A percentile compares a stretch with the other conserved stretches of the same genome.
Conservation (phyloP, 2,888 invertebrate genomes). For the Arctia plantaginis region DNA sequence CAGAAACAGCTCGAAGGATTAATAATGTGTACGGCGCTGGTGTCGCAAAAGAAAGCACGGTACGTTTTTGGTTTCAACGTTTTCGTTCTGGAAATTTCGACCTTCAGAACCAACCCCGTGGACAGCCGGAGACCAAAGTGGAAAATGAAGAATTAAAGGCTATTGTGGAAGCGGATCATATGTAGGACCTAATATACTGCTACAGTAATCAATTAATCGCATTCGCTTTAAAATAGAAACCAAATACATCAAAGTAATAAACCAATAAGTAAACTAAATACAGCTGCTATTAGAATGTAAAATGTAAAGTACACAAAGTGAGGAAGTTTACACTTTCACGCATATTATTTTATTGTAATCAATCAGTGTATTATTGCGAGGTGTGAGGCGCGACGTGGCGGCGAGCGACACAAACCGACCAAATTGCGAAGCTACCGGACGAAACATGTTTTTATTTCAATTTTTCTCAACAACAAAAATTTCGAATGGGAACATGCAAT, state of each 20-base stretch:
- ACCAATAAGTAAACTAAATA: slow-evolving; percentile 28
- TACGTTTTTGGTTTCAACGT: too few relatives aligned
- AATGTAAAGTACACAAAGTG: slow-evolving; percentile 45
- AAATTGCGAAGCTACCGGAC: slow-evolving; percentile 74
- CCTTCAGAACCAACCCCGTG: too few relatives aligned
- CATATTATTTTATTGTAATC: slow-evolving; percentile 74
- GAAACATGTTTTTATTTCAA: slow-evolving; percentile 71
- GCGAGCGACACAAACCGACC: slow-evolving; percentile 65
- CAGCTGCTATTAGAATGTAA: slow-evolving; percentile 45
- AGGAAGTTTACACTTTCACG: slow-evolving; percentile 65
- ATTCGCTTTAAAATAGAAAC: background rate
- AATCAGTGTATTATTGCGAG: slow-evolving; percentile 65
- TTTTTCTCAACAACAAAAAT: slow-evolving; percentile 75
- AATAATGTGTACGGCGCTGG: too few relatives aligned
- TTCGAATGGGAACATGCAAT: slow-evolving; percentile 78
- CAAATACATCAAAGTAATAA: background rate
- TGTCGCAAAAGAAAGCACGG: too few relatives aligned
- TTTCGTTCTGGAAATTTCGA: too few relatives aligned
- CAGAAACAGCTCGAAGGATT: too few relatives aligned
- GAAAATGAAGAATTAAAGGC: too few relatives aligned
- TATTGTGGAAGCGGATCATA: too few relatives aligned
- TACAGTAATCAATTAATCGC: background rate
- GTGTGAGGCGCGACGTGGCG: slow-evolving; percentile 26
- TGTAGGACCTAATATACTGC: too few relatives aligned
- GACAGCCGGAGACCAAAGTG: too few relatives aligned